Evolutionary conservation across 2,888 invertebrate species (phyloP).

Genomic region (Hirudinaria manillensis): DNA sequence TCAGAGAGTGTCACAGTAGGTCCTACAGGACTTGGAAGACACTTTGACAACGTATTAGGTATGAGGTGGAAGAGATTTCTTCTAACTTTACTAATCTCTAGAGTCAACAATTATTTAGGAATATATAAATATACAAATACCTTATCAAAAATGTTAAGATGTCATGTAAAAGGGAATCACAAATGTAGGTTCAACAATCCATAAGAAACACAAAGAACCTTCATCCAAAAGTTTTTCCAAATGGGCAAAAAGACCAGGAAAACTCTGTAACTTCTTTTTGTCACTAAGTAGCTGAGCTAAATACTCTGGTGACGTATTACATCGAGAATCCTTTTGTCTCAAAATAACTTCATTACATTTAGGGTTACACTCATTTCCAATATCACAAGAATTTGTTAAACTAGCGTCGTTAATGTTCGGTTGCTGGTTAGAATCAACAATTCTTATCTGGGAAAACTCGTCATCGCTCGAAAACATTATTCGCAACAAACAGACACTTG

Average conservation of each 20-base stretch:
- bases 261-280: conserved; percentile 98
- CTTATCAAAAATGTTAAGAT: neutral
- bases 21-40: conserved; percentile 42
- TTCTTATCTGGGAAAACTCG: no score
- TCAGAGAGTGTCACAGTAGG: conserved; percentile 85
- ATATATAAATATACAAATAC: neutral
- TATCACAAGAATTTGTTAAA: no score
- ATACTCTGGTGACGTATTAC: conserved; percentile 59
- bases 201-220: conserved; percentile 62
- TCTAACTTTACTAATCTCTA: conserved; percentile 80
- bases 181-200: neutral
- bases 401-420: no score
- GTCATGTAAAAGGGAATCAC: neutral
- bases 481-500: no score
- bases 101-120: neutral
- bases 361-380: no score
- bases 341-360: no score
- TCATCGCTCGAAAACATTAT: no score
- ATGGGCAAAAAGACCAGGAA: conserved; percentile 98
- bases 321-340: no score
- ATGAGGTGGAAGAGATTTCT: conserved; percentile 88
- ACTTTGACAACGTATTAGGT: conserved; percentile 62
- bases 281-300: conserved; percentile 99
- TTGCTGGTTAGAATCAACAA: no score
- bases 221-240: conserved; percentile 97